phyloP scores from a whole-genome alignment of 2,888 invertebrate species.

The Amphipyra berbera region DNA sequence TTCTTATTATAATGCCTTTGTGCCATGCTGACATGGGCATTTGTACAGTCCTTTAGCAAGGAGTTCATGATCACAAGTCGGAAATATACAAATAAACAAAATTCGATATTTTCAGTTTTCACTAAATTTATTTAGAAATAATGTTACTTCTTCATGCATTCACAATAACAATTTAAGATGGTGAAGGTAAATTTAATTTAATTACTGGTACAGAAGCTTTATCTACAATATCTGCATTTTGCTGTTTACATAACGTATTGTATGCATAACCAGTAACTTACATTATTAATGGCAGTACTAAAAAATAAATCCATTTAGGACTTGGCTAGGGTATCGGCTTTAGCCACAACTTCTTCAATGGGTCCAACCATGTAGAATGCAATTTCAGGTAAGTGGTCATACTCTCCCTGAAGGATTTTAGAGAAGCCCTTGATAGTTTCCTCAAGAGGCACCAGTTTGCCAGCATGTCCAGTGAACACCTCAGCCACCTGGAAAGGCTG shows the following conservation, averaged over 20 bases:
- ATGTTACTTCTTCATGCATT: constrained; percentile 68
- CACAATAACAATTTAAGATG: constrained; percentile 80
- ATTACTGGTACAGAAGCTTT: no score
- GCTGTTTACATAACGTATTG: no score
- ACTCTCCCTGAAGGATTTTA: constrained; percentile 94
- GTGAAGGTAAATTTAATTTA: no score
- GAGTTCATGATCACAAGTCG: no score
- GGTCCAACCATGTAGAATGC: constrained; percentile 99
- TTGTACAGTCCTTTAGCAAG: no score
- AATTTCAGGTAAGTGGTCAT: constrained; percentile 97
- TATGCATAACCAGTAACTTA: no score
- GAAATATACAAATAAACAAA: background rate
- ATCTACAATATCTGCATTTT: no score
- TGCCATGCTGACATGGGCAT: no score
- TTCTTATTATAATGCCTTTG: no score
- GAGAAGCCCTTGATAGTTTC: constrained; percentile 97
- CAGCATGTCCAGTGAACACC: constrained; percentile 97
- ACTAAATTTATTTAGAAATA: constrained; percentile 78
- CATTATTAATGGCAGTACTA: constrained; percentile 28
- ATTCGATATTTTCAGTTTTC: constrained; percentile 43
- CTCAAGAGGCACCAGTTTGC: constrained; percentile 96
- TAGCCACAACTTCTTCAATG: constrained; percentile 95
- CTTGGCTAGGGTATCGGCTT: constrained; percentile 94
- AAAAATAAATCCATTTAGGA: constrained; percentile 73
- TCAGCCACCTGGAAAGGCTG: constrained; percentile 98